Conservation (phyloP, 2,888 invertebrate genomes). For the Polyploca ridens region DNA sequence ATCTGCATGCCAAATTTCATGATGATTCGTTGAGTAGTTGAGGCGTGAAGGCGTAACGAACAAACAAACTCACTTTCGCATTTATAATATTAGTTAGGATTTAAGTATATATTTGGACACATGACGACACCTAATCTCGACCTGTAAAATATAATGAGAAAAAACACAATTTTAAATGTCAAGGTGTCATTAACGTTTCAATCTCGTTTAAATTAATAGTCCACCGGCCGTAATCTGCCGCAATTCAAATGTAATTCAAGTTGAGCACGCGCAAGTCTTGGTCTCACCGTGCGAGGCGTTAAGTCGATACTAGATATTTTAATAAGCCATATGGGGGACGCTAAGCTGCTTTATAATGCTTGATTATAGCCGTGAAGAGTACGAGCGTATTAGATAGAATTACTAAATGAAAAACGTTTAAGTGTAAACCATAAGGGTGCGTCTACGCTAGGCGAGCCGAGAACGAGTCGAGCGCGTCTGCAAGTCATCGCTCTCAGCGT, state of each 20-base stretch:
- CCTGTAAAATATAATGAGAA: not conserved
- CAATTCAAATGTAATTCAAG: slow-evolving; percentile 2
- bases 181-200: not conserved
- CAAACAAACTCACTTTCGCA: too few species aligned
- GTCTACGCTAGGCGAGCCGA: too few species aligned
- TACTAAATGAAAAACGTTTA: too few species aligned
- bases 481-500: too few species aligned
- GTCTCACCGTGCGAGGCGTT: not conserved
- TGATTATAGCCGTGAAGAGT: not conserved
- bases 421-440: too few species aligned
- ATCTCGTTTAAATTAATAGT: not conserved
- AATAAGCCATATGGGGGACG: not conserved
- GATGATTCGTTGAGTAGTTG: too few species aligned
- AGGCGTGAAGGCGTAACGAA: too few species aligned
- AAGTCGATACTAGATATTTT: not conserved
- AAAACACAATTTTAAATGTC: not conserved
- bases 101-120: too few species aligned
- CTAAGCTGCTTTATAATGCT: not conserved
- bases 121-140: too few species aligned
- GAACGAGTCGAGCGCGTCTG: too few species aligned
- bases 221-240: slow-evolving; percentile 1
- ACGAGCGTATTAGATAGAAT: not conserved
- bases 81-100: too few species aligned
- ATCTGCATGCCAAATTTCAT: too few species aligned
- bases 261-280: slow-evolving; percentile 5